Evolutionary conservation across 2,888 invertebrate species (phyloP), one percentile per base, ranked within the genome.

Genomic region (Yponomeuta plumbellus): DNA sequence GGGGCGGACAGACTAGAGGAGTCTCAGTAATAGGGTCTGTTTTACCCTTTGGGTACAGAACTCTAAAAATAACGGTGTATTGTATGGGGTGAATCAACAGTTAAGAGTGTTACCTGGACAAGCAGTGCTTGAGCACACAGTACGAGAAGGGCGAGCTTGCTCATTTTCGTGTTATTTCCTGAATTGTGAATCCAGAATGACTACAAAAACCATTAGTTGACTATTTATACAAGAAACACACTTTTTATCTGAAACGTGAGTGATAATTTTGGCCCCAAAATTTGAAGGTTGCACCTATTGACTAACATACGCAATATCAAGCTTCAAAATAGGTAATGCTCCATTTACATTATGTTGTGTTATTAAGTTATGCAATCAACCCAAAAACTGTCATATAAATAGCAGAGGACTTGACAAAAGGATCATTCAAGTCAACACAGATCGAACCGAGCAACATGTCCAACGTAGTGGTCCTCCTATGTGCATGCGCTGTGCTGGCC

Each of bases 161-260:
- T n/a, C 63, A 44, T 64, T 3, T 62, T 62, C 10, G 20, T 39
- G 34, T 26, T 23, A 23, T 62, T 39, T 39, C 11, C 39, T 34
- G 39, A 62, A 20, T n/a, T 39, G 20, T 39, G 20, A 39, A n/a
- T 39, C 62, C 20, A 62, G 39, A 62, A 62, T 62, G 62, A 26
- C 17, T n/a, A 6, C 17, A 8, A n/a, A 5, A 34, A 4, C 62
- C 1, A 26, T 10, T 10, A 17, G 13, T 11, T 2, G 17, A 17
- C 62, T 62, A 62, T 62, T 62, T 62, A 62, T 62, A 62, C n/a
- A 17, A 17, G 5, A 13, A 11, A 44, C 39, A 11, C 39, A 11
- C 2, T 17, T 17, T 5, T 44, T 44, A 44, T 17, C 4, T 13
- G 11, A n/a, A 23, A 62, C 44, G 44, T 44, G 44, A 6, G 44